Base-by-base conservation (phyloP, 2,888 invertebrate genomes). In the Atrina japonica region DNA sequence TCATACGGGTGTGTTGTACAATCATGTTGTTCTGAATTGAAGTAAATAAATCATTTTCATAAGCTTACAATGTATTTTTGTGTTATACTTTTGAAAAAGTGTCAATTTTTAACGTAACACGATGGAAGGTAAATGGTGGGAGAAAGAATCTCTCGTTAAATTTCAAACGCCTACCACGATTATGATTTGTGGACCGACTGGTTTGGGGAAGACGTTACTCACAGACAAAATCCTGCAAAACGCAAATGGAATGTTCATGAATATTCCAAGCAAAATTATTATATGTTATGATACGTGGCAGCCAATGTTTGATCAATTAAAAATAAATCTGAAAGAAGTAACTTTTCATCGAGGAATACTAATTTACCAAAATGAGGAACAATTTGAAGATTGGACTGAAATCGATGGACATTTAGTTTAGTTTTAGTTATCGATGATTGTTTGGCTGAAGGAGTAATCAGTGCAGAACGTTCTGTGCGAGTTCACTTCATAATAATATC, bases 341-440 rank as follows among this genome's bases (percentile, higher is more conserved):
- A 43, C 30, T 3, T 69, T 69, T 25, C 30, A 69, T 49, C 27
- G 58, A 18, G 68, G 68, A 3, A 25, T 73, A 29, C 72, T 60
- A n/a, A n/a, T n/a, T n/a, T n/a, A n/a, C n/a, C n/a, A n/a, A 27
- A 47, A 55, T 11, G 73, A 67, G 60, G 76, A 73, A 49, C 60
- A 75, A 56, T 64, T 73, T 55, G 64, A 75, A 50, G 56, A 70
- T 14, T 76, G 73, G 73, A 64, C 66, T 35, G 25, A 21, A 18
- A 52, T 64, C 14, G 69, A 60, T 18, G 66, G 66, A 3, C 73
- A 69, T 61, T 71, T 74, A 58, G 65, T 61, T 71, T 74, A 58
- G 55, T 76, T 14, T 47, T 75, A 27, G 45, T 71, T 3, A 21
- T 80, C 16, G 80, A 77, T 49, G 76, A 80, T 60, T 68, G 75